Evolutionary conservation across 2,888 invertebrate species (phyloP).

Genomic region (Trypoxylon attenuatum): DNA sequence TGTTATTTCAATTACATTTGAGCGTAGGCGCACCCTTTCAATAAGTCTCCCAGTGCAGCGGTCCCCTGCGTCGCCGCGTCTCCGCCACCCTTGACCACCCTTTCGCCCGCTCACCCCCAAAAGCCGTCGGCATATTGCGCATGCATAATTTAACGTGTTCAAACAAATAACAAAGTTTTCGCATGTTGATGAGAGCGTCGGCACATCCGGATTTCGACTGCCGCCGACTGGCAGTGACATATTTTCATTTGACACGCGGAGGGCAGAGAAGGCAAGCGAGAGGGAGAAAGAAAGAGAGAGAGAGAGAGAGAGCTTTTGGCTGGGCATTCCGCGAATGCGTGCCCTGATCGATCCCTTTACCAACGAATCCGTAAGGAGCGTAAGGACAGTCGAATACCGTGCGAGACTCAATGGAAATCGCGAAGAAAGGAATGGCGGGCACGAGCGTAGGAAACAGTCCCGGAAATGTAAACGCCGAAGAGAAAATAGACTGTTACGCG

Average conservation of each 20-base stretch:
- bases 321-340: conserved; percentile 17
- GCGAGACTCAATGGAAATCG: no score
- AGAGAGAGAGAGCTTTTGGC: no score
- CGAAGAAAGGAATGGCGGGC: no score
- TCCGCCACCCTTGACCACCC: conserved; percentile 35
- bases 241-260: conserved; percentile 66
- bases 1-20: conserved; percentile 67
- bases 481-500: no score
- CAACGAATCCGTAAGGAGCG: background rate
- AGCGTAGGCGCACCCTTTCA: conserved; percentile 48
- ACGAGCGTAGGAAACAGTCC: no score
- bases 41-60: conserved; percentile 27
- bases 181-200: conserved; percentile 67
- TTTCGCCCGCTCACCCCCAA: conserved; percentile 28
- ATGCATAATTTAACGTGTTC: conserved; percentile 73
- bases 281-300: no score
- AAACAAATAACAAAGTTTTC: conserved; percentile 74
- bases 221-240: conserved; percentile 67
- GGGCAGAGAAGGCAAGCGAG: no score
- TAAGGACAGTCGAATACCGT: no score
- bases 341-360: conserved; percentile 17
- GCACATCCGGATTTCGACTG: conserved; percentile 61
- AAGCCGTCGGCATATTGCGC: conserved; percentile 70
- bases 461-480: no score
- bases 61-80: conserved; percentile 27